Percentiles rank a stretch among this genome's conserved stretches.
Conservation (phyloP, 2,888 invertebrate genomes). For the Pammene fasciana region DNA sequence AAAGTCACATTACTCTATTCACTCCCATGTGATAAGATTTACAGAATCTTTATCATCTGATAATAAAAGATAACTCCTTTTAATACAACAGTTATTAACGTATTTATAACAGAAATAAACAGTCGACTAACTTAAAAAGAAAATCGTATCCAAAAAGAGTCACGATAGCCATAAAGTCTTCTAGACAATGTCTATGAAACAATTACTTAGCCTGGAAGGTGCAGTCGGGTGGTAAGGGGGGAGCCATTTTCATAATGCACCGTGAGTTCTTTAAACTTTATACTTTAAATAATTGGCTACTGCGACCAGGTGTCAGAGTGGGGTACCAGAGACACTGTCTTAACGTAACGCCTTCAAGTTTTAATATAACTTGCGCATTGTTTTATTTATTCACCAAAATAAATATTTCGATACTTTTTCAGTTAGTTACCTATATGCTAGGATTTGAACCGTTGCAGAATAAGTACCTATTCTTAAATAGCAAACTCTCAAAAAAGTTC, state of each 20-base stretch:
- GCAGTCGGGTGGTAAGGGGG: conserved; percentile 32
- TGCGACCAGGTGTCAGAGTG: conserved; percentile 39
- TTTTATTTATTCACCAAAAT: not conserved
- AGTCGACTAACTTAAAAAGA: not conserved
- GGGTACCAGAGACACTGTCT: conserved; percentile 4
- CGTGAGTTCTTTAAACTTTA: conserved; percentile 65
- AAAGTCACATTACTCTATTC: not conserved
- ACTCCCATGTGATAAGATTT: too few relatives aligned
- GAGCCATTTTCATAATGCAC: conserved; percentile 78
- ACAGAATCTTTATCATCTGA: too few relatives aligned
- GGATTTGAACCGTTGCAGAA: too few relatives aligned
- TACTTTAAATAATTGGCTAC: conserved; percentile 74
- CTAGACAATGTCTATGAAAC: conserved; percentile 48
- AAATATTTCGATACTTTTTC: too few relatives aligned
- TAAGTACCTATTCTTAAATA: too few relatives aligned
- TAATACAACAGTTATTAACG: too few relatives aligned
- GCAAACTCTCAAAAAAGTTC: too few relatives aligned
- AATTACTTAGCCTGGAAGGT: conserved; percentile 52
- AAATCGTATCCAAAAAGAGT: not conserved
- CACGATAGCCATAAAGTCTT: conserved; percentile 24
- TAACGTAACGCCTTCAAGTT: not conserved
- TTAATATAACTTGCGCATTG: not conserved
- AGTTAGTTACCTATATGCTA: too few relatives aligned
- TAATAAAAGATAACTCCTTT: too few relatives aligned
- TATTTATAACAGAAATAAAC: not conserved